Base-by-base conservation (phyloP, 2,797 vertebrate genomes). In the Adelosebastes latens region DNA sequence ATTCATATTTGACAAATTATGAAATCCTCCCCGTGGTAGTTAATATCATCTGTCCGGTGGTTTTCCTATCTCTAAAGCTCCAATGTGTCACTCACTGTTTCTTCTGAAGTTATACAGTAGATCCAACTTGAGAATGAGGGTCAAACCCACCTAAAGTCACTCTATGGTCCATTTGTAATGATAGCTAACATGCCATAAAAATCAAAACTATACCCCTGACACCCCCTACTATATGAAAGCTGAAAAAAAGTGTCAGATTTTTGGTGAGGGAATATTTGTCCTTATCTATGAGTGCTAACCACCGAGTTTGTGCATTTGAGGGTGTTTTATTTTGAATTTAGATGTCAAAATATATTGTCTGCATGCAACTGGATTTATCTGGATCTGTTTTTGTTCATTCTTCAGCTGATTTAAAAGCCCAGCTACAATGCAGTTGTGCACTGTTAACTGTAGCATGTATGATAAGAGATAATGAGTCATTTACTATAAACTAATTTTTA, bases 191-290 rank as follows among this genome's bases (percentile, higher is more conserved):
- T 46, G 58, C 58, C 29, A 63, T 31, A 72, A 52, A 34, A 75
- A 81, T 72, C 53, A 49, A 49, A 81, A 34, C 20, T 56, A 42
- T 42, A 39, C 27, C 5, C 27, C 60, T 78, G 78, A 81, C 34
- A 75, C 71, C 64, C 63, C 31, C 34, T 77, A 49, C 11, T 32
- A n/a, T 25, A 18, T 75, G 27, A 78, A 88, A 81, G 39, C 39
- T 42, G 14, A 16, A 74, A 77, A 63, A 53, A 81, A 27, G 16
- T 61, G 61, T 52, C 25, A 42, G 71, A 64, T 62, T 32, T 53
- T 71, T 77, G 36, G 25, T 13, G 39, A 29, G 39, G 49, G n/a
- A 39, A 73, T 65, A 52, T 20, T 18, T 53, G 52, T 66, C 13
- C 24, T 70, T 39, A 69, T 56, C 25, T 75, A 34, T 39, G 7